Evolutionary conservation across 2,797 vertebrate species (phyloP), one percentile per base, ranked within the genome.

Genomic region (Pangasius krempfi): DNA sequence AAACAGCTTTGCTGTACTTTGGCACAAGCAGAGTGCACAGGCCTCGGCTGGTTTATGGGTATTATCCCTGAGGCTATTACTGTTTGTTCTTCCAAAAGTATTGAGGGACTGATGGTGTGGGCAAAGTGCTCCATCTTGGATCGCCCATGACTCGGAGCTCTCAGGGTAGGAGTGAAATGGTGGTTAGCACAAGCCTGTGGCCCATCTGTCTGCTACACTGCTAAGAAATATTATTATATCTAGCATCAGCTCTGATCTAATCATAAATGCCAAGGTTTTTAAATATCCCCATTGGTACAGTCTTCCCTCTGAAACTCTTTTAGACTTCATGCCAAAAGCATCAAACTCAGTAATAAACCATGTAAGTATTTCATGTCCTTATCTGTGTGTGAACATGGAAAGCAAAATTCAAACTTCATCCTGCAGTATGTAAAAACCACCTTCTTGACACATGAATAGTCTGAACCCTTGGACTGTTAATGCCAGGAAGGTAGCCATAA

Each of bases 51-150:
- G 83, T 88, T 87, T 87, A 91, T 70, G 89, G 88, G 80, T 88
- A 89, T 90, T 90, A 85, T 86, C 84, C 79, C 89, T 47, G 81
- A 89, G 79, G 82, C 88, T 80, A 76, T 88, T 87, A 88, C 90
- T 88, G 90, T 88, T 88, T 91, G 91, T 92, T 91, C 89, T 88
- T 91, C 90, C 91, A 62, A 91, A 86, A 91, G 80, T 86, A 89
- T 75, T 76, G 89, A 89, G 82, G 83, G 87, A 87, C 88, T 82
- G 87, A 50, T 86, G 66, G 88, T 91, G 84, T 92, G 88, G 90
- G 87, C 88, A 85, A 56, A 88, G 81, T 60, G 82, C 86, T 89
- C 87, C 83, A 75, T 84, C 83, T 86, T 70, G 84, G 87, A 87
- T 64, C 73, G 86, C 54, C 86, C 50, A 62, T 80, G 87, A 86